A percentile compares a stretch with the other conserved stretches of the same genome.
Evolutionary conservation across 2,888 invertebrate species (phyloP).

Genomic region (Tipula lateralis): DNA sequence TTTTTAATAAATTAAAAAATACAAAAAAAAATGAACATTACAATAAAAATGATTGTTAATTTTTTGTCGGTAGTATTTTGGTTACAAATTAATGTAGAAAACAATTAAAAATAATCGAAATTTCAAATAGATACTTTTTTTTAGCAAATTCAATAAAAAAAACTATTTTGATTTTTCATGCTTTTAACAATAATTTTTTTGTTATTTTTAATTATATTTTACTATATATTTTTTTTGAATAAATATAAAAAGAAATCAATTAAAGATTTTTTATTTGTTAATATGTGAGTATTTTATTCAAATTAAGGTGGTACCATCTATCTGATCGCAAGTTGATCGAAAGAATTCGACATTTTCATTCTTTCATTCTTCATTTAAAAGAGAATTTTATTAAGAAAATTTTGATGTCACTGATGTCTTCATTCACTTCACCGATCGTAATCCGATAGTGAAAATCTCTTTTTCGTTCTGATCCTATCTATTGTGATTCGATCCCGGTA

Average conservation of each 20-base stretch:
- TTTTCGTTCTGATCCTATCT: too few relatives aligned
- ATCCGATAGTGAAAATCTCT: too few relatives aligned
- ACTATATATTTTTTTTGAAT: not conserved
- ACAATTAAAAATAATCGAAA: not conserved
- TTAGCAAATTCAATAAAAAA: not conserved
- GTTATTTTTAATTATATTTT: not conserved
- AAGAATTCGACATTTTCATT: too few relatives aligned
- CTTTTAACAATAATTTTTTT: slow-evolving; percentile 1
- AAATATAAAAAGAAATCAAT: not conserved
- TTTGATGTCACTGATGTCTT: too few relatives aligned
- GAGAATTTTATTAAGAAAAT: too few relatives aligned
- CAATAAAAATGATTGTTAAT: not conserved
- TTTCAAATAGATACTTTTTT: not conserved
- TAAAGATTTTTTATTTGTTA: not conserved
- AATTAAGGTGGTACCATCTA: too few relatives aligned
- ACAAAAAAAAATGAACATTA: not conserved
- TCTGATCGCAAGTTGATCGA: too few relatives aligned
- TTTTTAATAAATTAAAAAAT: not conserved
- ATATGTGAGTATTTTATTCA: too few relatives aligned
- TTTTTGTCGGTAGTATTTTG: not conserved
- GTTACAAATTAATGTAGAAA: not conserved
- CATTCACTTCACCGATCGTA: too few relatives aligned
- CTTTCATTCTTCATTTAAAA: too few relatives aligned
- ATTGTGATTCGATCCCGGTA: too few relatives aligned
- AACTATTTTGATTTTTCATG: slow-evolving; percentile 3